phyloP scores from a whole-genome alignment of 2,113 vertebrate species.

The Cheirogaleus medius region DNA sequence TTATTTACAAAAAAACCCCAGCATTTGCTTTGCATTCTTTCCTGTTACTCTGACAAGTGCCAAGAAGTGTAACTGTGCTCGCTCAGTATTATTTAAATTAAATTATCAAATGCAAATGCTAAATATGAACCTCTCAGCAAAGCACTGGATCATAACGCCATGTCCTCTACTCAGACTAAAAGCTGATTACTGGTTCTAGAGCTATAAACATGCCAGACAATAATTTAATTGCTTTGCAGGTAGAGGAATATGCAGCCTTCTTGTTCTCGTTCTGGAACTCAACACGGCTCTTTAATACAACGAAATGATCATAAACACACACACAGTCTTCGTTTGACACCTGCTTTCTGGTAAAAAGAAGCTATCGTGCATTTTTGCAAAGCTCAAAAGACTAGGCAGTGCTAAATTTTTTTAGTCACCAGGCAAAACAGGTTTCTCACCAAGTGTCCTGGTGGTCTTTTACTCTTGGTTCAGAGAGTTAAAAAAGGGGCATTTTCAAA shows the following conservation, averaged over 20 bases:
- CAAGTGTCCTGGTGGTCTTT: neutral
- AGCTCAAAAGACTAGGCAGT: slow-evolving; percentile 74
- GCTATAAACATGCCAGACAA: slow-evolving; percentile 80
- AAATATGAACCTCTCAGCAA: slow-evolving; percentile 79
- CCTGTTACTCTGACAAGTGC: slow-evolving; percentile 44
- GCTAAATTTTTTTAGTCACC: slow-evolving; percentile 64
- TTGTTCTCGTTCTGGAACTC: slow-evolving; percentile 76
- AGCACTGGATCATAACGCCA: slow-evolving; percentile 70
- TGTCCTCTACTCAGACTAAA: slow-evolving; percentile 67
- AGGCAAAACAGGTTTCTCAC: slow-evolving; percentile 62
- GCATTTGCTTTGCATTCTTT: slow-evolving; percentile 43
- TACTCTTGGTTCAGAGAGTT: slow-evolving; percentile 32
- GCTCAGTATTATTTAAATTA: slow-evolving; percentile 82
- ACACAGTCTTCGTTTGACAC: slow-evolving; percentile 77
- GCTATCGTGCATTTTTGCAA: slow-evolving; percentile 30
- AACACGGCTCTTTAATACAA: slow-evolving; percentile 80
- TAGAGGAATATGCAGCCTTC: slow-evolving; percentile 74
- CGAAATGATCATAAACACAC: slow-evolving; percentile 82
- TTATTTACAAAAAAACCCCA: slow-evolving; percentile 68
- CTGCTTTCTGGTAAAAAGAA: slow-evolving; percentile 78
- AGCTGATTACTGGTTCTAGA: slow-evolving; percentile 77
- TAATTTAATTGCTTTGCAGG: slow-evolving; percentile 83
- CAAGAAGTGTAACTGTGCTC: slow-evolving; percentile 50
- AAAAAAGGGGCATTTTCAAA: slow-evolving; percentile 45
- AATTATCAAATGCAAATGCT: slow-evolving; percentile 83